Evolutionary conservation across 2,797 vertebrate species (phyloP).

Genomic region (Columba guinea): DNA sequence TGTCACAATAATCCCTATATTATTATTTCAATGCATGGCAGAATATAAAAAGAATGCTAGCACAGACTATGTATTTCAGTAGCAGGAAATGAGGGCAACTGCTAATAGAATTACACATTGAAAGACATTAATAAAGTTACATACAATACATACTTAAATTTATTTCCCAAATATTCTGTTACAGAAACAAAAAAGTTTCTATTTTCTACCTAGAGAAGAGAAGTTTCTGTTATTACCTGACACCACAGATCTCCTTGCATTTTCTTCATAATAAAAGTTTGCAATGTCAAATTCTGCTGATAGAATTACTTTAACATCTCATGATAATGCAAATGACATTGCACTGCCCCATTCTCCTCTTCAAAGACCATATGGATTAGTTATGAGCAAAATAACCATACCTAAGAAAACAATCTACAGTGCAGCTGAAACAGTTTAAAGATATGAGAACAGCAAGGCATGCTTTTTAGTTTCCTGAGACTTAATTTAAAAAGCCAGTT

Average conservation of each 20-base stretch:
- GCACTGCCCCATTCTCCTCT: background rate
- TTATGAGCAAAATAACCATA: background rate
- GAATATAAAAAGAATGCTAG: background rate
- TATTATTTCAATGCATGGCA: background rate
- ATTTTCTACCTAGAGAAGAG: background rate
- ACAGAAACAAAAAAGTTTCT: background rate
- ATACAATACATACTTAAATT: background rate
- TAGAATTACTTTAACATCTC: background rate
- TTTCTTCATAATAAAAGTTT: background rate
- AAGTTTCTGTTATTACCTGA: background rate
- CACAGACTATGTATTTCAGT: background rate
- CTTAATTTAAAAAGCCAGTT: background rate
- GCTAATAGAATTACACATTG: background rate
- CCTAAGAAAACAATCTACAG: background rate
- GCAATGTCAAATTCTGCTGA: background rate
- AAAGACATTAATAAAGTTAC: background rate
- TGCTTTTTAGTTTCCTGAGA: background rate
- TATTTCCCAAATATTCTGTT: background rate
- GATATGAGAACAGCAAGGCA: background rate
- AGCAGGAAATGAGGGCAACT: background rate
- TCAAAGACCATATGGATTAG: background rate
- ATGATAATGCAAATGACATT: background rate
- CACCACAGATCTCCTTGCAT: background rate
- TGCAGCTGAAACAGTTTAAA: background rate
- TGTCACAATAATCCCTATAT: background rate